A percentile compares a stretch with the other conserved stretches of the same genome.
These are phyloP conservation scores for Entomobrya multifasciata DNA, from an alignment of 2,888 invertebrate genomes.

Conservation along the genomic window DNA sequence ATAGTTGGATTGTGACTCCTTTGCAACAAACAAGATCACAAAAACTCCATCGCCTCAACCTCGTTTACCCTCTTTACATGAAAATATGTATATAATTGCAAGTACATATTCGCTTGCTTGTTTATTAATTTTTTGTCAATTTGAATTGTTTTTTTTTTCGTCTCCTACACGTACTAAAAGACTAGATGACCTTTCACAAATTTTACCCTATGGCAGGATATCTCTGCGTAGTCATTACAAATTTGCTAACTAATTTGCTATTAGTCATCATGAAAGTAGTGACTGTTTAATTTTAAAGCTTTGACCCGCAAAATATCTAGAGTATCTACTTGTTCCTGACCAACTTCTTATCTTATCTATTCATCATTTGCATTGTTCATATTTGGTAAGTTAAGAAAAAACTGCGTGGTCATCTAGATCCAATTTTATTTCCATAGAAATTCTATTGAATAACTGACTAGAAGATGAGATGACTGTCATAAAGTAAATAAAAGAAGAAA, in stretches of 20 bases:
- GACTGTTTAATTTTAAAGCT: not conserved
- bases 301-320: not conserved
- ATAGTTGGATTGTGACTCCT: too few relatives aligned
- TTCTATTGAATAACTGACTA: too few relatives aligned
- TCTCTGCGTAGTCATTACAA: too few relatives aligned
- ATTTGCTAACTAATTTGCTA: not conserved
- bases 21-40: not conserved
- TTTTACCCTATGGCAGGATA: too few relatives aligned
- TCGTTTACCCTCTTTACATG: constrained; percentile 18
- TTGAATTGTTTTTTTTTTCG: constrained; percentile 7
- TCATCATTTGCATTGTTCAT: not conserved
- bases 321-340: constrained; percentile 1
- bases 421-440: not conserved
- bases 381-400: not conserved
- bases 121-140: constrained; percentile 24
- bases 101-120: constrained; percentile 8
- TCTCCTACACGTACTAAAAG: not conserved
- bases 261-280: not conserved
- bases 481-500: too few relatives aligned
- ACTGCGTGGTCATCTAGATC: constrained; percentile 21
- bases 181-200: not conserved
- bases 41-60: constrained; percentile 40
- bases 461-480: too few relatives aligned
- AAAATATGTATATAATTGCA: not conserved
- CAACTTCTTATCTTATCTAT: not conserved